Evolutionary conservation across 2,888 invertebrate species (phyloP).

Genomic region (Liodrosophila aerea): DNA sequence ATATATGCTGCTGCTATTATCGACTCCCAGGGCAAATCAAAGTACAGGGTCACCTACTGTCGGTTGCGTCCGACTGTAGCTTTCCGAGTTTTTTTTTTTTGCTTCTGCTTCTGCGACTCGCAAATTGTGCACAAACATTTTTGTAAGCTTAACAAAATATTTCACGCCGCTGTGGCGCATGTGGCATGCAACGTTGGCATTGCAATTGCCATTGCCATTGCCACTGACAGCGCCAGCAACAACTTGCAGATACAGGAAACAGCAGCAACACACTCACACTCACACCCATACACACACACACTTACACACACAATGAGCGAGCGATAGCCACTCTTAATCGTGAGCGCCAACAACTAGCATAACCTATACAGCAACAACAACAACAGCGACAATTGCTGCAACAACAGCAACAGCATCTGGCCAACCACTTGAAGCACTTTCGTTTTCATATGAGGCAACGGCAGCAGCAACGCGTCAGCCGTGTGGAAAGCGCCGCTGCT

Average conservation of each 20-base stretch:
- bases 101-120: slow-evolving; percentile 18
- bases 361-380: slow-evolving; percentile 32
- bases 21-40: too few relatives aligned
- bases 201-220: slow-evolving; percentile 53
- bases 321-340: slow-evolving; percentile 47
- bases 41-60: too few relatives aligned
- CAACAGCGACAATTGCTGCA: slow-evolving; percentile 22
- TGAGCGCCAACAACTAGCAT: slow-evolving; percentile 50
- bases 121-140: slow-evolving; percentile 45
- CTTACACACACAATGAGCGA: slow-evolving; percentile 35
- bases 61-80: too few relatives aligned
- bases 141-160: slow-evolving; percentile 62
- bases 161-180: slow-evolving; percentile 59
- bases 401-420: slow-evolving; percentile 52
- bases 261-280: slow-evolving; percentile 7
- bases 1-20: too few relatives aligned
- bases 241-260: slow-evolving; percentile 75
- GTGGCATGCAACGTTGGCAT: slow-evolving; percentile 58
- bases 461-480: slow-evolving; percentile 40
- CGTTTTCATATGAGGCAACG: slow-evolving; percentile 79
- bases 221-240: slow-evolving; percentile 37
- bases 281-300: slow-evolving; percentile 29
- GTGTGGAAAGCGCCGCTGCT: slow-evolving; percentile 68
- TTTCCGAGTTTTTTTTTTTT: too few relatives aligned
- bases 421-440: slow-evolving; percentile 77